These are phyloP conservation scores for Drosophila azteca DNA, from an alignment of 1,140 invertebrate genomes.

Conservation along the genomic window DNA sequence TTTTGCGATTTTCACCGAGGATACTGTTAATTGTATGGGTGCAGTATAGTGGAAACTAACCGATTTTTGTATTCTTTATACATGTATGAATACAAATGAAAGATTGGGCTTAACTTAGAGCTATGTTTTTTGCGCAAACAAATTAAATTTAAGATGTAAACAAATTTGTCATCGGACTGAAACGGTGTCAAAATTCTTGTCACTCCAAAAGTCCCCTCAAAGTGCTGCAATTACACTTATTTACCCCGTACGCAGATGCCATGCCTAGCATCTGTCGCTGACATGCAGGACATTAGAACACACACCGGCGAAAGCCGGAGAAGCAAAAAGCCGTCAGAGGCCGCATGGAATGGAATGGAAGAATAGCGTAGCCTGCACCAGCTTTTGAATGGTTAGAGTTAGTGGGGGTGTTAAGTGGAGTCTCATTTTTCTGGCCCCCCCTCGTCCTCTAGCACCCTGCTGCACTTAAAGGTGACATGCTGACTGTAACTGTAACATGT, in stretches of 20 bases:
- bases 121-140: constrained; percentile 29
- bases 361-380: constrained; percentile 21
- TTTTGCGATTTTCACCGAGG: no score
- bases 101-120: constrained; percentile 51
- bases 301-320: background rate
- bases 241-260: constrained; percentile 46
- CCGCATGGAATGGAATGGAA: no score
- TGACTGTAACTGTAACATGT: constrained; percentile 59
- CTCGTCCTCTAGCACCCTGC: background rate
- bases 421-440: constrained; percentile 39
- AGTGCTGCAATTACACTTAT: constrained; percentile 69
- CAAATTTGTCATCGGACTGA: constrained; percentile 54
- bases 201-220: constrained; percentile 61
- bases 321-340: no score
- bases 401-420: constrained; percentile 21
- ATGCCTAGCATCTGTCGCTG: constrained; percentile 37
- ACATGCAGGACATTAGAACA: constrained; percentile 21
- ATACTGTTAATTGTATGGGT: no score
- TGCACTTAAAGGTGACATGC: constrained; percentile 33
- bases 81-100: constrained; percentile 1
- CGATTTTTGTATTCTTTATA: background rate
- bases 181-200: constrained; percentile 68
- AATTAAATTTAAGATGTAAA: constrained; percentile 65
- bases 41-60: no score
- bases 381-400: constrained; percentile 34